Percentiles rank a stretch among this genome's conserved stretches.
Conservation (phyloP, 2,797 vertebrate genomes). For the Synaphobranchus kaupii region DNA sequence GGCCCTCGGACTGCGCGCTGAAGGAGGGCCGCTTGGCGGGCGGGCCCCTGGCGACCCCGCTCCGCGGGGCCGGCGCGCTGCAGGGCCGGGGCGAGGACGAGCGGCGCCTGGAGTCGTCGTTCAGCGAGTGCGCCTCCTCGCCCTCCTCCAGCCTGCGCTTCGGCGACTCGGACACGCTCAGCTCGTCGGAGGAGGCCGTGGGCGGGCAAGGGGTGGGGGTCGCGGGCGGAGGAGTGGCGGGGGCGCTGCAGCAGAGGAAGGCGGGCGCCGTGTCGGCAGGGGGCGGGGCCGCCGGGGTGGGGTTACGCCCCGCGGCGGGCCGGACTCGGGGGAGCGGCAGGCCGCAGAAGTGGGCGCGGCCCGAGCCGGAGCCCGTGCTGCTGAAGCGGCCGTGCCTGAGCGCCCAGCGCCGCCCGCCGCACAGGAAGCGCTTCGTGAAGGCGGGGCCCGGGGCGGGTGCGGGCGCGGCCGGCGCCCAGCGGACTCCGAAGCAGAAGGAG, state of each 20-base stretch:
- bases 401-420: conserved; percentile 72
- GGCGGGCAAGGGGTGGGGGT: conserved; percentile 51
- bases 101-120: conserved; percentile 88
- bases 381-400: conserved; percentile 92
- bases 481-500: conserved; percentile 95
- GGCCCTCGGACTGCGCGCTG: conserved; percentile 88
- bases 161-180: conserved; percentile 96
- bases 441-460: conserved; percentile 42
- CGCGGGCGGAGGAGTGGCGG: conserved; percentile 53
- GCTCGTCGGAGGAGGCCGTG: conserved; percentile 89
- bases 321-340: conserved; percentile 81
- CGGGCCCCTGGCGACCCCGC: conserved; percentile 66
- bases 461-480: conserved; percentile 73
- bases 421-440: conserved; percentile 78
- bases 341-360: conserved; percentile 89
- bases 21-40: conserved; percentile 82
- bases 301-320: conserved; percentile 49
- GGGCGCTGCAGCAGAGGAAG: conserved; percentile 58
- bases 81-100: conserved; percentile 87
- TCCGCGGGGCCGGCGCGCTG: conserved; percentile 77
- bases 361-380: conserved; percentile 87
- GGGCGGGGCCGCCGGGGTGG: conserved; percentile 43
- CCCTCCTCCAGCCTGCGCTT: conserved; percentile 95
- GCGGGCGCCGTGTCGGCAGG: conserved; percentile 35
- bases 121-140: conserved; percentile 95